phyloP scores from a whole-genome alignment of 2,888 invertebrate species.

The Meta bourneti region DNA sequence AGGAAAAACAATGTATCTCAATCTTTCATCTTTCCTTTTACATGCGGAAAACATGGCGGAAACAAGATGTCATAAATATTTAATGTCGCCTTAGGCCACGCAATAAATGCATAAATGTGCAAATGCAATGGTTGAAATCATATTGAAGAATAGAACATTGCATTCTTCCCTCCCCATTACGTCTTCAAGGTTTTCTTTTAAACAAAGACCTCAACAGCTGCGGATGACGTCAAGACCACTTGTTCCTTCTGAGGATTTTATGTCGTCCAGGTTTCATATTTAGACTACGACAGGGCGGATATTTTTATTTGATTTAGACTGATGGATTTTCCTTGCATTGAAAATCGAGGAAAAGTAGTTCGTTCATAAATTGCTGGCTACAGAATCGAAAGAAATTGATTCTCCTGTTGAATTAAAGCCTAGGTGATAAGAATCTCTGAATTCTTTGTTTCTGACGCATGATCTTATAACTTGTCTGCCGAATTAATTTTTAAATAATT shows the following conservation, averaged over 20 bases:
- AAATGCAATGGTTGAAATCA: background rate
- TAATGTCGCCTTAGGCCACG: background rate
- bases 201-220: slow-evolving; percentile 11
- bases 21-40: background rate
- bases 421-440: too few relatives aligned
- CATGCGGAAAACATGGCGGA: background rate
- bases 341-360: background rate
- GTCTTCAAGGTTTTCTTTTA: background rate
- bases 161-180: background rate
- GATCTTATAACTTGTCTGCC: too few relatives aligned
- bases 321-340: background rate
- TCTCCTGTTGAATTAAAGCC: too few relatives aligned
- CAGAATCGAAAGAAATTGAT: too few relatives aligned
- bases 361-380: too few relatives aligned
- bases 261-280: background rate
- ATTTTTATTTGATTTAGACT: background rate
- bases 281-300: background rate
- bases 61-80: background rate
- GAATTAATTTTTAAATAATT: too few relatives aligned
- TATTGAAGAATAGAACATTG: background rate
- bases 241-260: background rate
- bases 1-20: background rate
- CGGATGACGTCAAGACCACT: slow-evolving; percentile 4
- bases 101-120: background rate
- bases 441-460: too few relatives aligned